These are phyloP conservation scores for Orgyia antiqua DNA, from an alignment of 2,888 invertebrate species.

Conservation along the genomic window DNA sequence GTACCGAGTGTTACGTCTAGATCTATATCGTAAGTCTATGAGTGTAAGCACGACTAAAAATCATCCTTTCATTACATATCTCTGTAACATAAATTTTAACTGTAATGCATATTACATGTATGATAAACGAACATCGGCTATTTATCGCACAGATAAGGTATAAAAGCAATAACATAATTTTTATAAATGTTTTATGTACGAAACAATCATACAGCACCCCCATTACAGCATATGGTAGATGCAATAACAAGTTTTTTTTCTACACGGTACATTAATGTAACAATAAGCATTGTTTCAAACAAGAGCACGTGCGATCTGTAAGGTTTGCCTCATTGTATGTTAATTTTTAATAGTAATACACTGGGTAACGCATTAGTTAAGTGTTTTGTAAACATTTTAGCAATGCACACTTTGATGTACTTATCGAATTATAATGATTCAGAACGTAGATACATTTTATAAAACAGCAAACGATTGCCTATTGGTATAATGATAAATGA, in stretches of 20 bases:
- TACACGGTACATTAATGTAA: slow-evolving; percentile 40
- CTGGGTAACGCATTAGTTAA: slow-evolving; percentile 2
- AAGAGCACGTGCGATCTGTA: slow-evolving; percentile 64
- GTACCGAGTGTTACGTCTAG: too few relatives aligned
- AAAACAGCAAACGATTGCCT: too few relatives aligned
- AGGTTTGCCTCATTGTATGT: slow-evolving; percentile 58
- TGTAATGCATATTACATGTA: slow-evolving; percentile 5
- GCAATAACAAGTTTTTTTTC: slow-evolving; percentile 31
- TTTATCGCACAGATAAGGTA: slow-evolving; percentile 4
- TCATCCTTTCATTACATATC: too few relatives aligned
- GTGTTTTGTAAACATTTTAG: neutral
- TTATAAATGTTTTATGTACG: neutral
- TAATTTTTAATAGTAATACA: slow-evolving; percentile 49
- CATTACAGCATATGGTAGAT: slow-evolving; percentile 15
- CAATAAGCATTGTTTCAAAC: slow-evolving; percentile 62
- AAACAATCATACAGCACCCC: neutral
- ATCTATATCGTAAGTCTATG: too few relatives aligned
- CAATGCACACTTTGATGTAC: too few relatives aligned
- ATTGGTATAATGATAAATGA: too few relatives aligned
- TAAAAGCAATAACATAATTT: neutral
- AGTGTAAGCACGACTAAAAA: too few relatives aligned
- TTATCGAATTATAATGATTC: too few relatives aligned
- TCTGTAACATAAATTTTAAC: slow-evolving; percentile 5
- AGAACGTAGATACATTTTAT: too few relatives aligned
- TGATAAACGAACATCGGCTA: neutral